These are phyloP conservation scores for Lycocerus yunnanus DNA, from an alignment of 2,888 invertebrate genomes.

Conservation along the genomic window DNA sequence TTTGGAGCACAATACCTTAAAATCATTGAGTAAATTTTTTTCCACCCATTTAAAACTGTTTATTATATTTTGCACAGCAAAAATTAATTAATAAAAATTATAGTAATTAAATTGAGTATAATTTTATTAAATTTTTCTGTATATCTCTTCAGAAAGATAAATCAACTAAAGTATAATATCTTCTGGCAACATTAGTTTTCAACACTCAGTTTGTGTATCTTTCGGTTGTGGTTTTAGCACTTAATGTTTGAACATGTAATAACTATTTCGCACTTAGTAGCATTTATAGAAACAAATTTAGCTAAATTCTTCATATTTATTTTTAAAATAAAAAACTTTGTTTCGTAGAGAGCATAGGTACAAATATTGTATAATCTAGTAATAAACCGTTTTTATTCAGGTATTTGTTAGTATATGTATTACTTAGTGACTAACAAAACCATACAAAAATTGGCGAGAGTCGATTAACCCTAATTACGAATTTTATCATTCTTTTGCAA, in stretches of 20 bases:
- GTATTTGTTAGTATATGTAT: too few relatives aligned
- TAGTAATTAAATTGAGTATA: not conserved
- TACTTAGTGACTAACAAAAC: too few relatives aligned
- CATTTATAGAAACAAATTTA: constrained; percentile 2
- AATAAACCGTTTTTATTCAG: too few relatives aligned
- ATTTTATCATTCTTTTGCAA: too few relatives aligned
- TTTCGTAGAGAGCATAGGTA: too few relatives aligned
- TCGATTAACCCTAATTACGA: too few relatives aligned
- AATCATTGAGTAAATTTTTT: not conserved
- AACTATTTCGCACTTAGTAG: constrained; percentile 7
- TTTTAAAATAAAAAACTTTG: too few relatives aligned
- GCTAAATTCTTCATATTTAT: not conserved
- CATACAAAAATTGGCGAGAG: too few relatives aligned
- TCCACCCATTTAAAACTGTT: not conserved
- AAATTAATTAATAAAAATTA: not conserved
- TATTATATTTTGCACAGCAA: not conserved
- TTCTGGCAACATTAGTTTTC: constrained; percentile 11
- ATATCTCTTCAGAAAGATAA: too few relatives aligned
- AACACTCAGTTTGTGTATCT: constrained; percentile 18
- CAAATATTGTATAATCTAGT: too few relatives aligned
- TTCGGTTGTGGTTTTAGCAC: constrained; percentile 17
- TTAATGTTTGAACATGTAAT: constrained; percentile 14
- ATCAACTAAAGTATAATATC: constrained; percentile 10
- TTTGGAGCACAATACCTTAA: not conserved
- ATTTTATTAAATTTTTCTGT: too few relatives aligned